Percentiles rank a stretch among this genome's conserved stretches.
phyloP scores from a whole-genome alignment of 2,888 invertebrate species.

The Eumerus sabulonum region DNA sequence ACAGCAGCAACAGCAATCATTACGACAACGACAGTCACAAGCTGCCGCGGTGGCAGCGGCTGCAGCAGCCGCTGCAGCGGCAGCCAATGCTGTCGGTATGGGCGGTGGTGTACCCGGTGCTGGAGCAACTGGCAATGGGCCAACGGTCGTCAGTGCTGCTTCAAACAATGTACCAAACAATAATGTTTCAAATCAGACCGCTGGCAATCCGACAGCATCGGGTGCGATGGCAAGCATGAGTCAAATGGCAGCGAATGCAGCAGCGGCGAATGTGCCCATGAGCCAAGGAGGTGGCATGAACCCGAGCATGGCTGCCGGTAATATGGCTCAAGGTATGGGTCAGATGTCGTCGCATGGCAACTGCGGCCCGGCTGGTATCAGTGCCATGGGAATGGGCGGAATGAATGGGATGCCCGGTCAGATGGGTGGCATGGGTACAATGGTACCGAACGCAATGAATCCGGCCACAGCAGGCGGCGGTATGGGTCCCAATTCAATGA shows the following conservation, averaged over 20 bases:
- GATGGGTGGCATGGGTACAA: constrained; percentile 68
- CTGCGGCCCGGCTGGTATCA: constrained; percentile 69
- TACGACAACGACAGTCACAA: constrained; percentile 72
- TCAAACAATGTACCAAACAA: constrained; percentile 69
- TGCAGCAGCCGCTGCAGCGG: constrained; percentile 77
- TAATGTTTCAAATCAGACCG: constrained; percentile 58
- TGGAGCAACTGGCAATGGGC: constrained; percentile 71
- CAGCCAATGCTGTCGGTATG: constrained; percentile 75
- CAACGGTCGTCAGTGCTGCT: constrained; percentile 57
- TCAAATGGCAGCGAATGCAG: constrained; percentile 64
- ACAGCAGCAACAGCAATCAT: constrained; percentile 74
- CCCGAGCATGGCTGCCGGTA: constrained; percentile 63
- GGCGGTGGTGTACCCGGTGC: constrained; percentile 70
- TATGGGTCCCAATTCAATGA: constrained; percentile 70
- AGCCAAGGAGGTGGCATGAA: constrained; percentile 78
- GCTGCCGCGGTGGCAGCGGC: constrained; percentile 77
- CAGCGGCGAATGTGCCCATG: constrained; percentile 69
- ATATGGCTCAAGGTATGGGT: constrained; percentile 70
- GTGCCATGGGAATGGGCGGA: constrained; percentile 70
- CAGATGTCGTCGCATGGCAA: constrained; percentile 68
- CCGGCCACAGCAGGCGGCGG: constrained; percentile 71
- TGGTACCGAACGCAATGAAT: constrained; percentile 75
- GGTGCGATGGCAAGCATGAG: constrained; percentile 63
- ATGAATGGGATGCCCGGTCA: constrained; percentile 69
- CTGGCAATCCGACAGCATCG: constrained; percentile 61